Base-by-base conservation (phyloP, 2,888 invertebrate genomes). In the Malachius bipustulatus region DNA sequence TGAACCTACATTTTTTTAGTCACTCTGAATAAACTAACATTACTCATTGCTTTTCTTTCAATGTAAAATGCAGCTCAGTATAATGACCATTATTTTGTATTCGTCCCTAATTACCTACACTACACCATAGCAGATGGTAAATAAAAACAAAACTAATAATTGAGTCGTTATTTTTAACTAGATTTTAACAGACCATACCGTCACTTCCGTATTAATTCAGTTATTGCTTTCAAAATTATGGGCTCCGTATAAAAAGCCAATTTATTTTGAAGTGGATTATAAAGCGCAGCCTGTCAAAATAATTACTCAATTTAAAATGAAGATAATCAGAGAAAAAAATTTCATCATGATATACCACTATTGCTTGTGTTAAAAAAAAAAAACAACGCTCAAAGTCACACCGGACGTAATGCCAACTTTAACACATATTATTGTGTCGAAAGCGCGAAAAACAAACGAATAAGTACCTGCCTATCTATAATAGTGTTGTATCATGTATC, bases 341-440 rank as follows among this genome's bases (percentile, higher is more conserved):
- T 8, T n/a, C 6, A 6, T 19, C n/a, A 6, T 19, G 24, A 19
- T 6, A 19, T n/a, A 19, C 24, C 24, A 19, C 24, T 19, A n/a
- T 19, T 19, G 6, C n/a, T n/a, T n/a, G n/a, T n/a, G n/a, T n/a
- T n/a, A n/a, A n/a, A n/a, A 19, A 19, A 19, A 8, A 19, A 19
- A 8, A n/a, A 19, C 6, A 19, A 19, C 24, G n/a, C 24, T 19
- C 6, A 19, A 19, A 19, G n/a, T n/a, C n/a, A n/a, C n/a, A 19
- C 24, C 24, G 24, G 24, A 19, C 24, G 24, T 19, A 19, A n/a
- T 19, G 24, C 24, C n/a, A 19, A 19, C 24, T 19, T 19, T 19
- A 19, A 8, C 6, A 19, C 24, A 19, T 8, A n/a, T n/a, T 19
- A 19, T 19, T n/a, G 24, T n/a, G 24, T 19, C n/a, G 6, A 19